A percentile compares a stretch with the other conserved stretches of the same genome.
Conservation (phyloP, 2,113 vertebrate genomes). For the Lonchura striata region DNA sequence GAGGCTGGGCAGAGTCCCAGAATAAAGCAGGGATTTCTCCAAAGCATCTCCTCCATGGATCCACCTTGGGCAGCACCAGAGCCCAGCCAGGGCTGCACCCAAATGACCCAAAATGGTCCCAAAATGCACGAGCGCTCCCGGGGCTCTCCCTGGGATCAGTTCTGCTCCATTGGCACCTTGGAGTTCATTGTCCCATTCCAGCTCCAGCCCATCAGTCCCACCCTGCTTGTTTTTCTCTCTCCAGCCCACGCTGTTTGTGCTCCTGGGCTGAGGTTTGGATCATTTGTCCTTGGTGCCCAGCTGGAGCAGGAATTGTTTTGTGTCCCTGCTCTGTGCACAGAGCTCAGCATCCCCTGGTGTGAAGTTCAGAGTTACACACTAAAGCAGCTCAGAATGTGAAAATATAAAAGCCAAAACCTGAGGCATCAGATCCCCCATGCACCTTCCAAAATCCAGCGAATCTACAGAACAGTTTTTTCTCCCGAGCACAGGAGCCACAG, state of each 20-base stretch:
- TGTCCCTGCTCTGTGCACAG: not conserved
- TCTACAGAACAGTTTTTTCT: rapidly evolving
- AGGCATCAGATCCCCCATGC: not conserved
- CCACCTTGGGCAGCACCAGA: not conserved
- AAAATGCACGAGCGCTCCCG: no score
- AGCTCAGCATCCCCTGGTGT: not conserved
- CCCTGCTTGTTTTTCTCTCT: no score
- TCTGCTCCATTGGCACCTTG: no score
- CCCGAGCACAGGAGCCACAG: not conserved
- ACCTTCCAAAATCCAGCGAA: not conserved
- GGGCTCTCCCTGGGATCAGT: no score
- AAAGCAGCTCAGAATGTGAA: not conserved
- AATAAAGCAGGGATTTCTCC: not conserved
- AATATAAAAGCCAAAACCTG: not conserved
- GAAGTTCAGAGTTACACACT: not conserved
- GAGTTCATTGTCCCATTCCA: no score
- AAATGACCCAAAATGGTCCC: no score
- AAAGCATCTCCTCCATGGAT: not conserved
- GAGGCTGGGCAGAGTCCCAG: not conserved
- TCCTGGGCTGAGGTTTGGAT: no score
- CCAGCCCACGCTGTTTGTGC: no score
- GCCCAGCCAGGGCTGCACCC: no score
- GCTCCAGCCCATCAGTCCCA: no score
- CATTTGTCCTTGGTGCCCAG: no score
- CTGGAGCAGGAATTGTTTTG: not conserved